Evolutionary conservation across 2,888 invertebrate genomes (phyloP).

Genomic region (Lacanobia wlatinum): DNA sequence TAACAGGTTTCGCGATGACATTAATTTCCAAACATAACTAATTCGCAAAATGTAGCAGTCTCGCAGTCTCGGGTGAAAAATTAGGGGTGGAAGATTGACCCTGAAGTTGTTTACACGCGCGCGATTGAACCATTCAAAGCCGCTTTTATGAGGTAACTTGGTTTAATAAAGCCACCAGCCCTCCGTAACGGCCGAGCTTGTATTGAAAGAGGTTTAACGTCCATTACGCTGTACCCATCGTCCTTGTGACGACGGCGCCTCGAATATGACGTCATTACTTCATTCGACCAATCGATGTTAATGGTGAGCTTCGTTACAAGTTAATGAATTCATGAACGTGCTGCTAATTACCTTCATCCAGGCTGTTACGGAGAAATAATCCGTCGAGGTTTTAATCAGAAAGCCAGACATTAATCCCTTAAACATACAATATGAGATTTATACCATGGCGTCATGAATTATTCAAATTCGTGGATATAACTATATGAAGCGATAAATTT

Average conservation of each 20-base stretch:
- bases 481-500: slow-evolving; percentile 14
- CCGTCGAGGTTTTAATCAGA: slow-evolving; percentile 1
- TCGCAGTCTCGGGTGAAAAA: slow-evolving; percentile 2
- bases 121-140: slow-evolving; percentile 32
- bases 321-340: slow-evolving; percentile 37
- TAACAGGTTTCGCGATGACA: not conserved
- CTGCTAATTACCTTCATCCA: slow-evolving; percentile 31
- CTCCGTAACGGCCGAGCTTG: slow-evolving; percentile 2
- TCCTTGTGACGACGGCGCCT: slow-evolving; percentile 16
- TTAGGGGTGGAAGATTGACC: not conserved
- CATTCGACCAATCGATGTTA: slow-evolving; percentile 32
- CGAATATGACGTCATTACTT: slow-evolving; percentile 35
- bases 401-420: slow-evolving; percentile 22
- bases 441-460: slow-evolving; percentile 23
- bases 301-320: slow-evolving; percentile 35
- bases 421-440: slow-evolving; percentile 4
- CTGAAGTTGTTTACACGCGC: slow-evolving; percentile 16
- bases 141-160: slow-evolving; percentile 41
- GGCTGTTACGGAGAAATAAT: slow-evolving; percentile 5
- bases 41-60: not conserved
- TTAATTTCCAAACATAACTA: not conserved
- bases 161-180: slow-evolving; percentile 48
- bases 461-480: slow-evolving; percentile 32
- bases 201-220: slow-evolving; percentile 30
- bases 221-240: slow-evolving; percentile 4